Evolutionary conservation across 2,888 invertebrate species (phyloP), one percentile per base, ranked within the genome.

Genomic region (Drosophila falleni): DNA sequence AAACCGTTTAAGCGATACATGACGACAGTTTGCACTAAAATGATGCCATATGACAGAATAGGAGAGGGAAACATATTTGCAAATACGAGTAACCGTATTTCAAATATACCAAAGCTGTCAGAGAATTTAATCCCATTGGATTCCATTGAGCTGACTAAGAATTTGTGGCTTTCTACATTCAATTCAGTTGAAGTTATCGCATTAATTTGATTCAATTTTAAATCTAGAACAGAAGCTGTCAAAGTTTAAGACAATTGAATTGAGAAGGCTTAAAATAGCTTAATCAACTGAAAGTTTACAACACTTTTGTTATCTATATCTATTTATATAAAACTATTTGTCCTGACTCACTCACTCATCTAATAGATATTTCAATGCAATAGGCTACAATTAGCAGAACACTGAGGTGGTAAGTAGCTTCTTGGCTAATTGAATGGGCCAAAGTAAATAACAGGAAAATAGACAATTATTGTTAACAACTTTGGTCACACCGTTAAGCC

Each of bases 401-500:
- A 37, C 31, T 41, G 31, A 58, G 65, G 59, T 60, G 66, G 56
- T 56, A 75, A 66, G 54, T 47, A 41, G 59, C 31, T 54, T 50
- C 39, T 42, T 64, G 70, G 49, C 74, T 79, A 85, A 85, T 81
- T 79, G 73, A 73, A 77, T 68, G 65, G 64, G 33, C 37, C 50
- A 46, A 63, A 47, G 77, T 51, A 83, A 84, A 84, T 73, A 80
- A 50, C 56, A 61, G 53, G 63, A 71, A 80, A 74, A 74, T 79
- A 75, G 78, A 78, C 78, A 86, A 88, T 88, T 78, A 78, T 89
- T 87, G 77, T 78, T 79, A 73, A 70, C 74, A 75, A 73, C 65
- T 69, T 69, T 64, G 70, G 74, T 71, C 81, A 79, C 78, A 62
- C 81, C 74, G 74, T 78, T 73, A 81, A 86, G 80, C 88, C 88